Base-by-base conservation (phyloP, 2,888 invertebrate species). In the Criorhina ranunculi region DNA sequence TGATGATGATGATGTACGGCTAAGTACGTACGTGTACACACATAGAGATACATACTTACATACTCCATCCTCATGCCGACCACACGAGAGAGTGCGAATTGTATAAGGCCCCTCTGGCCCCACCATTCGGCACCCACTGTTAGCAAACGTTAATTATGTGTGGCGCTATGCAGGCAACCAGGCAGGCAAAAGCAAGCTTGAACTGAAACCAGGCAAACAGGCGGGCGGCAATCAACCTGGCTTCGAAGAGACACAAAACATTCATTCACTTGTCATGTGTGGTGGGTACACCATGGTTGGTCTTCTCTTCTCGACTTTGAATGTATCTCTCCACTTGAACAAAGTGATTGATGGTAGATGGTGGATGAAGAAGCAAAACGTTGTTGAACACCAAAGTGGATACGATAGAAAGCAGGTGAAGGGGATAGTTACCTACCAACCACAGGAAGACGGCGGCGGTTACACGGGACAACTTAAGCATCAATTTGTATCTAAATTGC, bases 231-330 rank as follows among this genome's bases (percentile, higher is more conserved):
- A 75, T 79, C 79, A 85, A 80, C 85, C 64, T 78, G 75, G 85
- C 80, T 76, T 79, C 69, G 60, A 75, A 79, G 80, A 64, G 80
- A 80, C 85, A 85, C 85, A 79, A 75, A 85, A 85, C 85, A 85
- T 85, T 85, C 85, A 70, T 85, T 85, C 80, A 80, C 76, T 85
- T 85, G 85, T 80, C 85, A 85, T 80, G 80, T 70, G 79, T 60
- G 75, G 53, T 53, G 85, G 83, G 81, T 79, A 79, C 85, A 53
- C 80, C 75, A 80, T 70, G 70, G 80, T 76, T 80, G 70, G 80
- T 77, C 66, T 70, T 37, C 64, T 64, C 60, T 51, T 57, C n/a
- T n/a, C 42, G 60, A 40, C 53, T 70, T 33, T 49, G 24, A 24
- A 24, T 24, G 24, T 24, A 19, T 33, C 33, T 46, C 37, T 57